Evolutionary conservation across 2,113 vertebrate species (phyloP), one percentile per base, ranked within the genome.

Genomic region (Dicaeum eximium): DNA sequence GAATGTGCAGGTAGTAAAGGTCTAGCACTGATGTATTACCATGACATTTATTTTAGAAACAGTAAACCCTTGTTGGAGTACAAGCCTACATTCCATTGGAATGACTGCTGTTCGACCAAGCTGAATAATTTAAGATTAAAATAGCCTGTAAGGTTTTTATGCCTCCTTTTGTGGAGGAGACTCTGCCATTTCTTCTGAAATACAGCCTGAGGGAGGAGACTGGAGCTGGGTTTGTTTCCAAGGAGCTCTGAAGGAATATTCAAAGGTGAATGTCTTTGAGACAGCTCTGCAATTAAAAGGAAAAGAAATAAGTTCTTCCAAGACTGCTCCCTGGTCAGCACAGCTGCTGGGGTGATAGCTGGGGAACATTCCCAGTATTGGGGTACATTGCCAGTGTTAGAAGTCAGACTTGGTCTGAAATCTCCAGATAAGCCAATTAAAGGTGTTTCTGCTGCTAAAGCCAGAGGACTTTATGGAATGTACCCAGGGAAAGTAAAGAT

Each of bases 1-100:
- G 75, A 80, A 78, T 28, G 75, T 74, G 71, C 80, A 96, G 87
- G 90, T 95, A 51, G 62, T 85, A 51, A 73, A 91, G 75, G 37
- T 77, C 33, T 54, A 70, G 71, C 56, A 13, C 56, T 47, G 79
- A 51, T 58, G 28, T 25, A 22, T 93, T 77, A 27, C 85, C 25
- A 4, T 78, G 89, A 80, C 91, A 64, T 80, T 95, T 94, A 83
- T 83, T 95, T 91, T 86, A 95, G 95, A 83, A 93, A 80, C 81
- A 79, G 54, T 90, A 96, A 93, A 92, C 51, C 7, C 3, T 64
- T 82, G 64, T 80, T 94, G 92, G 88, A 96, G 71, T 44, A 38
- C 38, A 83, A 78, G 56, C 71, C 82, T 86, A 3, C 94, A 90
- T 96, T 97, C 94, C 93, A 57, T 67, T 88, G 72, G 65, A 60